phyloP scores from a whole-genome alignment of 30 jellyfish, hydroid and myxozoan species.

The Aurelia sp. region DNA sequence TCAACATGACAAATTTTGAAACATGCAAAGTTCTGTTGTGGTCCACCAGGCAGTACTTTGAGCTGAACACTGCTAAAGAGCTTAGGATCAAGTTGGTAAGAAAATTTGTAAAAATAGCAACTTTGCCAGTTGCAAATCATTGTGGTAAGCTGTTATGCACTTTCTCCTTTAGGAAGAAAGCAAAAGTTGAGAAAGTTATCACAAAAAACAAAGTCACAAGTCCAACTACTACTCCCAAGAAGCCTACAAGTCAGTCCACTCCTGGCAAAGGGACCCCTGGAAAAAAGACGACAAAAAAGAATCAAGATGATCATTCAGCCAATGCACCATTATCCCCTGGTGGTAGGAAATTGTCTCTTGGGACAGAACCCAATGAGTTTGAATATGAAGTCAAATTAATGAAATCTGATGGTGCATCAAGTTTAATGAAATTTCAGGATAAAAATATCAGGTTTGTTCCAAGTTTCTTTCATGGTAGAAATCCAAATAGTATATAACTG shows the following conservation, averaged over 20 bases:
- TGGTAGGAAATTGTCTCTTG: too few species aligned
- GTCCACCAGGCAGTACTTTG: too few species aligned
- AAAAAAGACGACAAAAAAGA: conserved; percentile 37
- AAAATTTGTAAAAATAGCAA: too few species aligned
- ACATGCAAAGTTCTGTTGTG: too few species aligned
- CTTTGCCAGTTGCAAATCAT: too few species aligned
- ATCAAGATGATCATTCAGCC: not conserved
- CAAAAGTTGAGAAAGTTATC: conserved; percentile 17
- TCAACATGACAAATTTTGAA: too few species aligned
- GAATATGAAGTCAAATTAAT: conserved; percentile 17
- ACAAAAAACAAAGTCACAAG: not conserved
- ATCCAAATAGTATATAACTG: too few species aligned
- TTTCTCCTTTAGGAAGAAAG: conserved; percentile 35
- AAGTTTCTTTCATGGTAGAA: not conserved
- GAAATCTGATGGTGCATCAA: conserved; percentile 16
- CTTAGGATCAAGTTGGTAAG: too few species aligned
- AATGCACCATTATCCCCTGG: not conserved
- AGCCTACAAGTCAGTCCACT: not conserved
- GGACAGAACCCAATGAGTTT: not conserved
- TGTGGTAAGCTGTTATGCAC: not conserved
- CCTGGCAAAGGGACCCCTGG: conserved; percentile 15
- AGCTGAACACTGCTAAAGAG: too few species aligned
- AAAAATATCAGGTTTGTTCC: conserved; percentile 5
- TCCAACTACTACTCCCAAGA: conserved; percentile 13
- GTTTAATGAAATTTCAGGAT: not conserved